phyloP scores from a whole-genome alignment of 1,140 invertebrate genomes.

The Druon quercuslanigerum region DNA sequence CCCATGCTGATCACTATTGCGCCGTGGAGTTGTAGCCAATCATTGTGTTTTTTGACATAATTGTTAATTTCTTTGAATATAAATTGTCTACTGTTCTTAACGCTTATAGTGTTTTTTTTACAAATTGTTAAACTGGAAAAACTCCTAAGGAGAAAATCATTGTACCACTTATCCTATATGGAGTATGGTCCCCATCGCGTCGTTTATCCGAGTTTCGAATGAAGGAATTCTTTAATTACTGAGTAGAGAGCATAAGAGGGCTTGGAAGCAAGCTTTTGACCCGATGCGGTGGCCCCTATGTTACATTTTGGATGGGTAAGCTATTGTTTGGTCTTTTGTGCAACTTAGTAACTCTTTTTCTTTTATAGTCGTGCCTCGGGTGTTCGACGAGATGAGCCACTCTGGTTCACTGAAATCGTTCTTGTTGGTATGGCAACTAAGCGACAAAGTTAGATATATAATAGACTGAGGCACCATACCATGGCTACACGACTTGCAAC shows the following conservation, averaged over 20 bases:
- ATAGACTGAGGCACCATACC: not conserved
- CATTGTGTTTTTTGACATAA: no score
- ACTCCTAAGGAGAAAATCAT: no score
- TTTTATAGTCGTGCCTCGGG: not conserved
- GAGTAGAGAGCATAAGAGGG: not conserved
- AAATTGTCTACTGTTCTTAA: no score
- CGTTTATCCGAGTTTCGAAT: no score
- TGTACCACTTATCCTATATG: no score
- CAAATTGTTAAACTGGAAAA: no score
- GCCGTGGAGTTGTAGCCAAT: no score
- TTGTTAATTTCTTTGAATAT: no score
- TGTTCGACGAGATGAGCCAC: not conserved
- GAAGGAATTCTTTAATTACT: not conserved
- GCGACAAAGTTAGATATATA: not conserved
- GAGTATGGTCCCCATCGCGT: no score
- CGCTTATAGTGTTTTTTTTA: no score
- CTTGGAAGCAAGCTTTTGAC: slow-evolving; percentile 10
- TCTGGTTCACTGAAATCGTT: slow-evolving; percentile 3
- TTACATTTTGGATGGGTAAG: slow-evolving; percentile 14
- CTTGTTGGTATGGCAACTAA: not conserved
- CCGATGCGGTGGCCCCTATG: not conserved
- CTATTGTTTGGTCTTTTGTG: slow-evolving; percentile 24
- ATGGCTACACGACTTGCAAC: not conserved
- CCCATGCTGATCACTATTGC: no score
- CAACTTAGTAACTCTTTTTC: not conserved